These are phyloP conservation scores for Petrocephalus schoutedeni DNA, from an alignment of 2,797 vertebrate genomes.

Conservation along the genomic window DNA sequence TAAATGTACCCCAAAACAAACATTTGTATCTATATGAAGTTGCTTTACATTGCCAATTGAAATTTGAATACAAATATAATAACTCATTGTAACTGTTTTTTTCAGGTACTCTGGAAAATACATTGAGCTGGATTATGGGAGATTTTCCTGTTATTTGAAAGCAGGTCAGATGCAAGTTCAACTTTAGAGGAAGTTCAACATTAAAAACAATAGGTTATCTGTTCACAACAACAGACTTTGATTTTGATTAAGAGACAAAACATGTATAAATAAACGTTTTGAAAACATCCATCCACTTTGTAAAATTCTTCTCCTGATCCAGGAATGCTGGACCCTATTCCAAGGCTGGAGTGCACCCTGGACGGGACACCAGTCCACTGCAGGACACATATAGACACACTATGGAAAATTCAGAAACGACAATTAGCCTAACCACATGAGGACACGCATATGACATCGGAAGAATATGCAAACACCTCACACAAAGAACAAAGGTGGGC, in stretches of 20 bases:
- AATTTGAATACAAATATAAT: neutral
- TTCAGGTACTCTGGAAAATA: constrained; percentile 13
- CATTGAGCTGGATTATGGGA: neutral
- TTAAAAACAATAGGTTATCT: constrained; percentile 9
- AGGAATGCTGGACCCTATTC: neutral
- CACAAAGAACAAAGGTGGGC: neutral
- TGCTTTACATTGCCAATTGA: neutral
- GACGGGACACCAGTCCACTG: neutral
- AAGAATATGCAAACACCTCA: neutral
- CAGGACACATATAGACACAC: neutral
- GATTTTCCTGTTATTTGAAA: constrained; percentile 14
- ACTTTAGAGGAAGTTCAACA: neutral
- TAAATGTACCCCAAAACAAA: neutral
- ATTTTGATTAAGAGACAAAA: neutral
- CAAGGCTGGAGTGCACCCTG: neutral
- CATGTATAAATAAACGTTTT: neutral
- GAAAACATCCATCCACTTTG: constrained; percentile 1
- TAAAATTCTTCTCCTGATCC: neutral
- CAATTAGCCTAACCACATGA: neutral
- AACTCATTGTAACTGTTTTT: neutral
- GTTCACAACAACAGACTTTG: constrained; percentile 4
- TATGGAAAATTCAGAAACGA: neutral
- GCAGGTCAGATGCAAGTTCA: neutral
- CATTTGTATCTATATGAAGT: neutral
- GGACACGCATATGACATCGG: neutral